Evolutionary conservation across 2,113 vertebrate species (phyloP), one percentile per base, ranked within the genome.

Genomic region (Chaetorhynchus papuensis): DNA sequence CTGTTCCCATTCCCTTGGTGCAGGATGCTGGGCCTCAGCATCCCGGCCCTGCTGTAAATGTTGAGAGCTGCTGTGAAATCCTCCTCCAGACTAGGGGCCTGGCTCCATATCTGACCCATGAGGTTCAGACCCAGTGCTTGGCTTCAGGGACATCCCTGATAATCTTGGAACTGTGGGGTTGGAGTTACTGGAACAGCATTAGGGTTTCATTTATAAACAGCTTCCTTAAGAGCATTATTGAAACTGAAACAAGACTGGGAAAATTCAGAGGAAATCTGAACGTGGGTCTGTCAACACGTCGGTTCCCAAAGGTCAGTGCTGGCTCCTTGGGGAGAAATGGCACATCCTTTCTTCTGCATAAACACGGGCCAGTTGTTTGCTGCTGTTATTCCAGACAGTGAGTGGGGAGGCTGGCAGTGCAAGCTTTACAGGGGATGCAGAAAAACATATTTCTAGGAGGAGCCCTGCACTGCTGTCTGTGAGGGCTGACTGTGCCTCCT

Each of bases 211-310:
- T 88, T 92, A 75, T 70, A 90, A 83, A 41, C 35, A 44, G 28
- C 47, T 88, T 89, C 83, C 64, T 83, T 90, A 68, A 93, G 72
- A 83, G 59, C 49, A 69, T 45, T 68, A 83, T 2, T 74, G 92
- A 92, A 96, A 87, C 86, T 87, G 93, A 92, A 90, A 88, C 45
- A 83, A 86, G 90, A 85, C 93, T 89, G 83, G 80, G 83, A 96
- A 95, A 95, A 93, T 82, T 80, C 76, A 72, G 76, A 96, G 96
- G 96, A 96, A 96, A 87, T 93, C 71, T 78, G 76, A 89, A 71
- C 0, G 0, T 82, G 56, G 31, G 31, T 90, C 64, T 89, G 68
- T 93, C 92, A 92, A 69, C 88, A 71, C 16, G 2, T 78, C 75
- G 64, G 76, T 90, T 95, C 80, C 72, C 86, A 93, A 60, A 93